Percentiles rank a stretch among this genome's conserved stretches.
Conservation (phyloP, 1,140 invertebrate species). For the Zophobas morio region DNA sequence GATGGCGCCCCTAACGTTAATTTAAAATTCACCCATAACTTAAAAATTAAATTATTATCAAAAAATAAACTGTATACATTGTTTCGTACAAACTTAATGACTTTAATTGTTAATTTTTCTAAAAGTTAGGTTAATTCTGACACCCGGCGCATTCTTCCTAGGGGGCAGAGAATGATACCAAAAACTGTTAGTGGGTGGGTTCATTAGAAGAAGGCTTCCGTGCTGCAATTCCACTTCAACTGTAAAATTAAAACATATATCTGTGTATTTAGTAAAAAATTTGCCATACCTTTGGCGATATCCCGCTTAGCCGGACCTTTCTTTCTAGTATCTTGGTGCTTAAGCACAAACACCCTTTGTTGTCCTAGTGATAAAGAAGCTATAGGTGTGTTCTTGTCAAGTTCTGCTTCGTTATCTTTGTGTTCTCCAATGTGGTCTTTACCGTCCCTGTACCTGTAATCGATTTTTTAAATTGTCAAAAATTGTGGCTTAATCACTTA, state of each 20-base stretch:
- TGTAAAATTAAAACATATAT: conserved; percentile 62
- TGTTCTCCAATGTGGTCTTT: conserved; percentile 82
- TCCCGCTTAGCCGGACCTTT: conserved; percentile 66
- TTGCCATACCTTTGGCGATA: conserved; percentile 62
- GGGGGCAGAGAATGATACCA: conserved; percentile 82
- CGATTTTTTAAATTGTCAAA: conserved; percentile 8
- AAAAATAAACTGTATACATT: too few relatives aligned
- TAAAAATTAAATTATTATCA: too few relatives aligned
- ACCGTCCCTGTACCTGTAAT: conserved; percentile 76
- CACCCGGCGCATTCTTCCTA: conserved; percentile 70
- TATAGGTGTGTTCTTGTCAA: conserved; percentile 75
- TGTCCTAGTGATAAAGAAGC: conserved; percentile 80
- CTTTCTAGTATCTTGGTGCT: conserved; percentile 74
- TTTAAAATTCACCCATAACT: not conserved
- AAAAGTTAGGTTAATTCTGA: conserved; percentile 82
- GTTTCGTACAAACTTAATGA: too few relatives aligned
- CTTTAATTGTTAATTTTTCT: conserved; percentile 66
- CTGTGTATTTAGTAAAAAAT: conserved; percentile 10
- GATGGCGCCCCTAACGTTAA: too few relatives aligned
- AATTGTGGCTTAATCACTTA: conserved; percentile 61
- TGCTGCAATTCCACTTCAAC: conserved; percentile 75
- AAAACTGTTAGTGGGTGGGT: conserved; percentile 78
- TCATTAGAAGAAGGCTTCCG: conserved; percentile 80
- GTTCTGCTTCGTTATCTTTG: conserved; percentile 79
- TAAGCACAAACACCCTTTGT: conserved; percentile 77